These are phyloP conservation scores for Tetropium fuscum DNA, from an alignment of 2,888 invertebrate species.

Conservation along the genomic window DNA sequence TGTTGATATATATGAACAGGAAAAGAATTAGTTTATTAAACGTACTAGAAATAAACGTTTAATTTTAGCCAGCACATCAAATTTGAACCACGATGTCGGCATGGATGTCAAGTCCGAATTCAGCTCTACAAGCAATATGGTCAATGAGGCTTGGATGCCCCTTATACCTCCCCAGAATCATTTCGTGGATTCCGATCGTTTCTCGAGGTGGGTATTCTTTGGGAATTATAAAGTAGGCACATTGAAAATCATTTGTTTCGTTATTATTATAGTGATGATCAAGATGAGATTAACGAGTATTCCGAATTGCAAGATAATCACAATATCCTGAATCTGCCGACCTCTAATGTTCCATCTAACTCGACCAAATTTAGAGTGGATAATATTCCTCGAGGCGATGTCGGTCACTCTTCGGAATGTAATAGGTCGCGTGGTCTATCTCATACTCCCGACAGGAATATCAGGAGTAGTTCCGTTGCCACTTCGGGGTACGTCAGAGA, in stretches of 20 bases:
- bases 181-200: conserved; percentile 55
- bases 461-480: conserved; percentile 48
- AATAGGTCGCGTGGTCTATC: conserved; percentile 39
- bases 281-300: conserved; percentile 59
- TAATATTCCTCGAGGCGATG: conserved; percentile 40
- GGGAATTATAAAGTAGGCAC: not conserved
- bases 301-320: conserved; percentile 51
- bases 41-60: too few relatives aligned
- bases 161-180: conserved; percentile 49
- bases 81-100: conserved; percentile 65
- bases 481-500: conserved; percentile 44
- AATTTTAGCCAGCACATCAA: conserved; percentile 60
- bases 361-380: conserved; percentile 42
- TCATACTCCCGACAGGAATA: conserved; percentile 53
- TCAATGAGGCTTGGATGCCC: conserved; percentile 53
- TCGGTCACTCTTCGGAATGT: conserved; percentile 40
- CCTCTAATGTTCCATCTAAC: conserved; percentile 39
- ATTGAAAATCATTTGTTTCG: not conserved
- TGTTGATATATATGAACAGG: too few relatives aligned
- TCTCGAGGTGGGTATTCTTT: conserved; percentile 55
- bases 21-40: not conserved
- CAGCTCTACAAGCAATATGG: conserved; percentile 53
- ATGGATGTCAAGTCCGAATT: conserved; percentile 62
- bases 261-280: conserved; percentile 57
- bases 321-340: conserved; percentile 39